Percentiles rank a stretch among this genome's conserved stretches.
phyloP scores from a whole-genome alignment of 2,113 vertebrate genomes.

The Picathartes gymnocephalus region DNA sequence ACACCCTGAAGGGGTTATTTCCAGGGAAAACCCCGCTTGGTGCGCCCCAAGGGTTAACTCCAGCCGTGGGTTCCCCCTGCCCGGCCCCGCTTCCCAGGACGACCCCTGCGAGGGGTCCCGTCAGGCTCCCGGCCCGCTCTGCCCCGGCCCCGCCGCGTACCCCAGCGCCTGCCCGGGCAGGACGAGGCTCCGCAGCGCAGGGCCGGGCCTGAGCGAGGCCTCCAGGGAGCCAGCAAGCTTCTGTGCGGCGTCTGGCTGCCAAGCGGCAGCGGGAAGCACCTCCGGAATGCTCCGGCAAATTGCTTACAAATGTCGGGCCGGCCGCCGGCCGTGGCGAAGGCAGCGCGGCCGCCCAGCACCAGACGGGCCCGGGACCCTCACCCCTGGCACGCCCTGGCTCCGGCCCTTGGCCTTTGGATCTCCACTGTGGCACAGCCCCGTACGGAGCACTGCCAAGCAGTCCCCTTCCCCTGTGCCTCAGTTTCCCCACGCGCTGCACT shows the following conservation, averaged over 20 bases:
- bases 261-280: constrained; percentile 32
- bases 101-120: not conserved
- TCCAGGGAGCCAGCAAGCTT: constrained; percentile 2
- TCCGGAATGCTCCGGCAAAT: not conserved
- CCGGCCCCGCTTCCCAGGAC: not conserved
- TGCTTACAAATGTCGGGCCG: not conserved
- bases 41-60: not conserved
- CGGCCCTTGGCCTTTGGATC: accelerated
- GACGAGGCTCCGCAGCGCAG: not conserved
- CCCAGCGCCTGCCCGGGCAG: not conserved
- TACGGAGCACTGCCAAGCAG: accelerated
- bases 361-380: not conserved
- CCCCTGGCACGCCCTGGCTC: accelerated
- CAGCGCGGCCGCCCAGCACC: not conserved
- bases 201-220: not conserved
- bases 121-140: not conserved
- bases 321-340: not conserved
- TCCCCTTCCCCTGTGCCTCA: not conserved
- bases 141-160: accelerated
- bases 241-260: constrained; percentile 18
- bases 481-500: not conserved
- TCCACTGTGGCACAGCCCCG: accelerated
- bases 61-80: not conserved
- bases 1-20: not conserved
- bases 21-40: not conserved